Percentiles rank a stretch among this genome's conserved stretches.
Conservation (phyloP, 2,113 vertebrate genomes). For the Craseonycteris thonglongyai region DNA sequence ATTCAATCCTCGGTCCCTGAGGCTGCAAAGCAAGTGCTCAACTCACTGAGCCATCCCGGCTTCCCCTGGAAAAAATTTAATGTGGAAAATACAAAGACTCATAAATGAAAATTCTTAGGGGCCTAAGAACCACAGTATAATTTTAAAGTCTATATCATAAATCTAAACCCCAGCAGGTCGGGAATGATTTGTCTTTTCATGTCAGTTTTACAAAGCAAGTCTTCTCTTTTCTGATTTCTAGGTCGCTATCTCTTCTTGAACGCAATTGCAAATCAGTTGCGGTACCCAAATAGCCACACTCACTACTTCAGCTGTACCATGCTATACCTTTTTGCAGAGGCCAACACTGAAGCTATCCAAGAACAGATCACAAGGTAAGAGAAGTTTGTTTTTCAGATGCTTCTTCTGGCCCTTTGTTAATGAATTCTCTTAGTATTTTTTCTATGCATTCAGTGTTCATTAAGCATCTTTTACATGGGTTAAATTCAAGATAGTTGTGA, state of each 20-base stretch:
- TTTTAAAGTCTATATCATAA: not conserved
- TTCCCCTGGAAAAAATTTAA: not conserved
- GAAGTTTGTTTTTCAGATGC: not conserved
- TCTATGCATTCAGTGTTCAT: not conserved
- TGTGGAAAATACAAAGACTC: not conserved
- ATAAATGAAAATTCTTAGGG: not conserved
- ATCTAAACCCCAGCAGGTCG: not conserved
- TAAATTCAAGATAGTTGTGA: not conserved
- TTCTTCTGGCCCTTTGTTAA: not conserved
- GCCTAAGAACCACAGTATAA: not conserved
- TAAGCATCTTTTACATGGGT: not conserved
- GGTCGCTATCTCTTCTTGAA: constrained; percentile 98
- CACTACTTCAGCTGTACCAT: constrained; percentile 99
- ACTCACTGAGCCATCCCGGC: no score
- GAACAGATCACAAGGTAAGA: constrained; percentile 97
- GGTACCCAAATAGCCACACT: constrained; percentile 98
- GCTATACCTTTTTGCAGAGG: constrained; percentile 98
- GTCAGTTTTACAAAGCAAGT: not conserved
- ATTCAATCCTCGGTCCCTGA: no score
- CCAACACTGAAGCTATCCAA: constrained; percentile 98
- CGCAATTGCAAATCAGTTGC: constrained; percentile 98
- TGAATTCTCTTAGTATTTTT: not conserved
- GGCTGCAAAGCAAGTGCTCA: no score
- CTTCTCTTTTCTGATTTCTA: constrained; percentile 60
- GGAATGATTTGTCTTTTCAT: not conserved